A percentile compares a stretch with the other conserved stretches of the same genome.
These are phyloP conservation scores for Cuculus canorus DNA, from an alignment of 2,797 vertebrate species.

Conservation along the genomic window DNA sequence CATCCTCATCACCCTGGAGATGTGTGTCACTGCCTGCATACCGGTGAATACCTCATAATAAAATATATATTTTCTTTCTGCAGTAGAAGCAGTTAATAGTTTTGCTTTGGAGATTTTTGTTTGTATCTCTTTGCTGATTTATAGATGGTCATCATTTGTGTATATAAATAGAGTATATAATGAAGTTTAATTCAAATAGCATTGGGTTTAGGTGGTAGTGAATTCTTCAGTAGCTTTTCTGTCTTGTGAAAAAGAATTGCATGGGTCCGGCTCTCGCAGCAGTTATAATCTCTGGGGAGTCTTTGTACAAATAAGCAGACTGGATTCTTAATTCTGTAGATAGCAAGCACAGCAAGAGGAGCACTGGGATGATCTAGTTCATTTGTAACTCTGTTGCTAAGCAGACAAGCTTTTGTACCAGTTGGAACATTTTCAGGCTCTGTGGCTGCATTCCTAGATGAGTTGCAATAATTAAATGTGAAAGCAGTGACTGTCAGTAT, in stretches of 20 bases:
- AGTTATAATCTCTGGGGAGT: neutral
- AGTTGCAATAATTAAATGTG: slow-evolving; percentile 56
- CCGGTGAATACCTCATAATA: neutral
- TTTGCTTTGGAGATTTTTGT: neutral
- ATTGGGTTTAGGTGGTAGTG: neutral
- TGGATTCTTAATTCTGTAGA: neutral
- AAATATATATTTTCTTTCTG: neutral
- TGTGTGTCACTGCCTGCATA: neutral
- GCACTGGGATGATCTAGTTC: neutral
- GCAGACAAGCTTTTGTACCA: slow-evolving; percentile 55
- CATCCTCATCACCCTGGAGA: neutral
- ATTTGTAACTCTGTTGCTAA: slow-evolving; percentile 57
- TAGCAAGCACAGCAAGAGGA: neutral
- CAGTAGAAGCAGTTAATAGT: neutral
- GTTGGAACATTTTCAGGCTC: slow-evolving; percentile 45
- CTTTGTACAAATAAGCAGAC: neutral
- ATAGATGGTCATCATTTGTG: neutral
- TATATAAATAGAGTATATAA: neutral
- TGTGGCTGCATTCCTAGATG: slow-evolving; percentile 53
- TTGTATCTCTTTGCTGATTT: neutral
- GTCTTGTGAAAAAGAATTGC: neutral
- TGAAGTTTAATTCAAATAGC: neutral
- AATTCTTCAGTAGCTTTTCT: neutral
- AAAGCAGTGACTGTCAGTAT: slow-evolving; percentile 22
- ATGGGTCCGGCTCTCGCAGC: neutral